phyloP scores from a whole-genome alignment of 2,888 invertebrate species.

The Furcula furcula region DNA sequence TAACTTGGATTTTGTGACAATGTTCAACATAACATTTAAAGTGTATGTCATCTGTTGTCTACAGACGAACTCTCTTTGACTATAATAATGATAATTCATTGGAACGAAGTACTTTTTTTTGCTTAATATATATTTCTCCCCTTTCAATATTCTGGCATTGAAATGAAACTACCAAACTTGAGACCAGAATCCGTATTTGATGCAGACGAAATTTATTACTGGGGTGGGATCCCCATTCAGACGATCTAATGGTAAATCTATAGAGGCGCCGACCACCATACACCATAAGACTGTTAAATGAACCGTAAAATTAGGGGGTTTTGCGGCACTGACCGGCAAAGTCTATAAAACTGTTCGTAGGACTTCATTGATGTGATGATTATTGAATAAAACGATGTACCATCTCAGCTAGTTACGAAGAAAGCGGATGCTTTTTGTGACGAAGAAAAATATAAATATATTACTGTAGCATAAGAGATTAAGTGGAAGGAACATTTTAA shows the following conservation, averaged over 20 bases:
- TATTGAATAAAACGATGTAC: constrained; percentile 30
- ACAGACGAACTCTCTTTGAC: no score
- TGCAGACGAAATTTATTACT: constrained; percentile 50
- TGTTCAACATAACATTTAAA: no score
- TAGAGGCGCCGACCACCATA: constrained; percentile 60
- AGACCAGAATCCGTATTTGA: constrained; percentile 36
- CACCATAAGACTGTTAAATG: constrained; percentile 76
- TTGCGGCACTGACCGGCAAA: constrained; percentile 53
- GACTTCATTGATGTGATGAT: constrained; percentile 28
- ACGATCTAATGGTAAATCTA: constrained; percentile 71
- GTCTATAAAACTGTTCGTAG: constrained; percentile 39
- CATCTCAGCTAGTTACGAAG: constrained; percentile 5
- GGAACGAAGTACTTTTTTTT: no score
- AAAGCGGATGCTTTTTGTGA: not conserved
- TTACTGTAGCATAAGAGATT: no score
- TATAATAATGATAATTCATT: no score
- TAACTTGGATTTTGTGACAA: no score
- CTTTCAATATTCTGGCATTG: constrained; percentile 3
- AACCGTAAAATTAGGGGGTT: constrained; percentile 74
- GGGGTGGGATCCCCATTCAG: constrained; percentile 45
- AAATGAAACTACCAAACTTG: constrained; percentile 13
- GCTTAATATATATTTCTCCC: no score
- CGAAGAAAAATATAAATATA: no score
- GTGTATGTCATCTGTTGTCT: no score
- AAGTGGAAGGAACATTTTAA: no score